Evolutionary conservation across 2,888 invertebrate species (phyloP), one percentile per base, ranked within the genome.

Genomic region (Rhingia campestris): DNA sequence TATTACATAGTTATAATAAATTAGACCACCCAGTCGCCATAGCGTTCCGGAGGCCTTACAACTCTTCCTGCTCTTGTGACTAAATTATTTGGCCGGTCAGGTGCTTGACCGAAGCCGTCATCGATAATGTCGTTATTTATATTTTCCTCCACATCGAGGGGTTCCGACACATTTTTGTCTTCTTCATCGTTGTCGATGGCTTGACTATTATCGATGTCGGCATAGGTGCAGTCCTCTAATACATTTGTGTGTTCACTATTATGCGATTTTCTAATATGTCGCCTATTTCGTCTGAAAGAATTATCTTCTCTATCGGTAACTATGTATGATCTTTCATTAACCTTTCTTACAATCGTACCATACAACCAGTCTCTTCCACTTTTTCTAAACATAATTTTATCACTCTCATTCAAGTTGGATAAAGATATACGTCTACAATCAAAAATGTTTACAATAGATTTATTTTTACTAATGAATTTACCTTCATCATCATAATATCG

Each of bases 321-420:
- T 12, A 70, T 39, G 6, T 72, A 72, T 39, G 58, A 70, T 7
- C 58, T 47, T n/a, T 59, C 41, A 49, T 49, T 70, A 41, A 58
- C 14, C 3, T 59, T 70, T 59, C 37, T 59, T 12, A 70, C 41
- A 59, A 61, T 51, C 4, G 49, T 72, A 51, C 51, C 53, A 61
- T 72, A 72, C 47, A 56, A 43, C 72, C 77, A 77, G n/a, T 77
- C 59, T 32, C 77, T 77, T 69, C 41, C 58, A 49, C 51, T 41
- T 72, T 84, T 86, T 35, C 61, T 69, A 80, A 85, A 80, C 32
- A 80, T 66, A 14, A 80, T 54, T 54, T 4, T 54, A 51, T 79
- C 84, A 37, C 63, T 66, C 43, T 61, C 37, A 12, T 56, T 58
- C 56, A 79, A 66, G 10, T 37, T 49, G 12, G 76, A 43, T 33